These are phyloP conservation scores for Scaptomyza parva DNA, from an alignment of 2,888 invertebrate species.

Conservation along the genomic window DNA sequence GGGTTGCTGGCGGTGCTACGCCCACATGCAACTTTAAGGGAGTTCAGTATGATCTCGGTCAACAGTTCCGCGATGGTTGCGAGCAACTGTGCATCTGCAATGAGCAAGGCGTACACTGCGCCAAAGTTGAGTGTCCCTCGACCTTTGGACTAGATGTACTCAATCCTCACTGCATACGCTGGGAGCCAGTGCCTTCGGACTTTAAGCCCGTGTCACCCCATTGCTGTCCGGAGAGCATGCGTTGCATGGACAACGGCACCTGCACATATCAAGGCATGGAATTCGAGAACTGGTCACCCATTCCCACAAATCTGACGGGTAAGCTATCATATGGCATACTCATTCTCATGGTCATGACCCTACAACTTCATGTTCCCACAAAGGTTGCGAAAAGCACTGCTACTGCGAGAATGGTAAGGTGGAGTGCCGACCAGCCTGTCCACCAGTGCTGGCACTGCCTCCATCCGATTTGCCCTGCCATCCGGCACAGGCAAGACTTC, in stretches of 20 bases:
- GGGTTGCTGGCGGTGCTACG: conserved; percentile 63
- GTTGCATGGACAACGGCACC: conserved; percentile 92
- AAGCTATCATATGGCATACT: conserved; percentile 39
- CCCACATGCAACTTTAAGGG: conserved; percentile 80
- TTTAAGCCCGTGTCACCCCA: conserved; percentile 90
- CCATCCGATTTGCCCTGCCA: conserved; percentile 91
- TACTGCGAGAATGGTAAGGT: conserved; percentile 95
- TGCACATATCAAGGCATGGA: conserved; percentile 89
- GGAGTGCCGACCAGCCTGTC: conserved; percentile 93
- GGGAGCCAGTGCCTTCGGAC: conserved; percentile 92
- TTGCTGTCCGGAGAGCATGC: conserved; percentile 92
- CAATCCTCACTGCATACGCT: conserved; percentile 93
- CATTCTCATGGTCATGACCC: conserved; percentile 17
- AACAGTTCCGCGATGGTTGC: conserved; percentile 93
- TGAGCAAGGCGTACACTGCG: conserved; percentile 90
- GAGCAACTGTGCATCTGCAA: conserved; percentile 91
- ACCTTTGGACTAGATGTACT: conserved; percentile 94
- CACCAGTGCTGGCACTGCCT: conserved; percentile 90
- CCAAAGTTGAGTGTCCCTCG: conserved; percentile 92
- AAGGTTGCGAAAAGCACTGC: conserved; percentile 93
- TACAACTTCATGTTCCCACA: conserved; percentile 1
- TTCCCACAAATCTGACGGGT: conserved; percentile 90
- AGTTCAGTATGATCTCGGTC: conserved; percentile 85
- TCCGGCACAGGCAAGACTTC: conserved; percentile 88
- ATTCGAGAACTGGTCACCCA: conserved; percentile 91